Evolutionary conservation across 2,888 invertebrate species (phyloP).

Genomic region (Meloe dianella): DNA sequence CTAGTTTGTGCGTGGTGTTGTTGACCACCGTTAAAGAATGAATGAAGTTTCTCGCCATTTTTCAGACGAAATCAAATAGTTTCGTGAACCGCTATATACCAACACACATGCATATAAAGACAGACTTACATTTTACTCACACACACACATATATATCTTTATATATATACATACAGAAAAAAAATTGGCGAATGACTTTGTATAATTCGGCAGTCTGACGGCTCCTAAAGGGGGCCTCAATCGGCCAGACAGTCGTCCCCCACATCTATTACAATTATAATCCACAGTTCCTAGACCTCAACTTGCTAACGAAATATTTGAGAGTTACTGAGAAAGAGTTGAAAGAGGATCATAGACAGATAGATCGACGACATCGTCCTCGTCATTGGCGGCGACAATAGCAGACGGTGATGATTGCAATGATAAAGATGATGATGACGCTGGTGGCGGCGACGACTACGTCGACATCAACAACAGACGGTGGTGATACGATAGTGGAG

Average conservation of each 20-base stretch:
- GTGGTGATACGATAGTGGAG: conserved; percentile 19
- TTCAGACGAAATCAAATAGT: conserved; percentile 46
- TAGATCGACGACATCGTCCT: neutral
- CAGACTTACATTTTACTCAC: neutral
- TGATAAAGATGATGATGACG: neutral
- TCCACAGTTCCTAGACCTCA: conserved; percentile 53
- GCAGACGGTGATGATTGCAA: neutral
- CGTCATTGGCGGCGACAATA: neutral
- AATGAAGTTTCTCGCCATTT: conserved; percentile 31
- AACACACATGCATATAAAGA: conserved; percentile 29
- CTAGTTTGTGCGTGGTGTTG: neutral
- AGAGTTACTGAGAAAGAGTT: conserved; percentile 19
- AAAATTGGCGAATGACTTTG: conserved; percentile 54
- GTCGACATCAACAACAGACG: neutral
- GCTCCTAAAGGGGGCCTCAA: conserved; percentile 51
- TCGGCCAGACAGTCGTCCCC: conserved; percentile 48
- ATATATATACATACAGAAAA: conserved; percentile 29
- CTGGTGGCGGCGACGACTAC: neutral
- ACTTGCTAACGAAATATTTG: neutral
- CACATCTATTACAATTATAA: conserved; percentile 52
- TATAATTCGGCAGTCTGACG: conserved; percentile 50
- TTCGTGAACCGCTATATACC: conserved; percentile 46
- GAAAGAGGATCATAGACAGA: conserved; percentile 27
- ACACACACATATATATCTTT: neutral
- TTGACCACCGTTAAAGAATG: conserved; percentile 23